These are phyloP conservation scores for Lutjanus argentimaculatus DNA, from an alignment of 2,797 vertebrate species.

Conservation along the genomic window DNA sequence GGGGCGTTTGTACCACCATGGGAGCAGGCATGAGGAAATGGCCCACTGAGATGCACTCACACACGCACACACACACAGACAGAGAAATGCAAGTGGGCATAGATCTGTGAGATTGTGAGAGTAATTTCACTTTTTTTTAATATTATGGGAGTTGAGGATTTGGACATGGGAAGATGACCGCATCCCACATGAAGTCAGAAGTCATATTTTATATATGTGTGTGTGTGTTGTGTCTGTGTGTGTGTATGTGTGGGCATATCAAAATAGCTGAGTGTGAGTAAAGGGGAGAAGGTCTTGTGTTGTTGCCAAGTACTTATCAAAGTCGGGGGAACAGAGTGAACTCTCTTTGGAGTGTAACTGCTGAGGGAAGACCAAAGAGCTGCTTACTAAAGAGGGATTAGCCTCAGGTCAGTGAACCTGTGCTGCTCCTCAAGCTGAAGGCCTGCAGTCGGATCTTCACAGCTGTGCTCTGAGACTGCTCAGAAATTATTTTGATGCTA, in stretches of 20 bases:
- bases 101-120: conserved; percentile 40
- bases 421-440: conserved; percentile 30
- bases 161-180: conserved; percentile 71
- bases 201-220: conserved; percentile 32
- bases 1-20: conserved; percentile 80
- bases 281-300: conserved; percentile 38
- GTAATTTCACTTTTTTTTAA: conserved; percentile 30
- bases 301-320: conserved; percentile 64
- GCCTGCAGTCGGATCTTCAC: conserved; percentile 10
- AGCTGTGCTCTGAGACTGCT: conserved; percentile 24
- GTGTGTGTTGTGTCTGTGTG: conserved; percentile 15
- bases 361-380: conserved; percentile 62
- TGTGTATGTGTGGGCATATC: conserved; percentile 27
- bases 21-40: conserved; percentile 78
- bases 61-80: conserved; percentile 23
- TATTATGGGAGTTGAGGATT: conserved; percentile 19
- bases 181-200: conserved; percentile 51
- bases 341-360: conserved; percentile 48
- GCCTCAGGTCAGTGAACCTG: conserved; percentile 52
- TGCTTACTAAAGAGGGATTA: conserved; percentile 60
- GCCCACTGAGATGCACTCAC: conserved; percentile 62
- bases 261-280: conserved; percentile 55
- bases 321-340: conserved; percentile 44
- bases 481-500: neutral
- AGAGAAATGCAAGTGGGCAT: conserved; percentile 30